Base-by-base conservation (phyloP, 2,113 vertebrate species). In the Colinus virginianus region DNA sequence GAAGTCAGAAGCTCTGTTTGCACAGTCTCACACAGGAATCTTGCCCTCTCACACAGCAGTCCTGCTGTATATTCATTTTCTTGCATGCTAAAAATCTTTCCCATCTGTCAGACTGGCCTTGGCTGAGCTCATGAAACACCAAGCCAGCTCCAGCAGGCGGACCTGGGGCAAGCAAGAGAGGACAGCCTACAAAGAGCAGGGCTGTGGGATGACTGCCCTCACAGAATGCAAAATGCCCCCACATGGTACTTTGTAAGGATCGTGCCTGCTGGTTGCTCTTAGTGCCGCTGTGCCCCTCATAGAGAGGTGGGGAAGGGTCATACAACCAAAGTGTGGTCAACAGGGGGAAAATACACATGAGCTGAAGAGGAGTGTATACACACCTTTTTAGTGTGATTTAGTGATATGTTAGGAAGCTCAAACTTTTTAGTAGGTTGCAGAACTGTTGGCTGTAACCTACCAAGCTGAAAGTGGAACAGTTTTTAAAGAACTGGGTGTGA, bases 261-360 rank as follows among this genome's bases (percentile, higher is more conserved):
- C 0, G 0, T 68, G 53, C 15, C 7, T 0, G 1, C 30, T 21
- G 34, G 9, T 58, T 62, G 7, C 53, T 56, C 17, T 40, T 32
- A 83, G 25, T 32, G 19, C 0, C 3, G 2, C 13, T 6, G 1
- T 32, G 63, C 9, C n/a, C 7, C 26, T 43, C 62, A 2, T 42
- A 21, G 26, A 42, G 49, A 28, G 9, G 19, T n/a, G 9, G 21
- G 10, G 3, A 66, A 8, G 1, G 74, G 18, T 61, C 34, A 59
- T 58, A 40, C 13, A 13, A n/a, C 43, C 16, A 13, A 7, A 0
- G 0, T 63, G 9, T 67, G 36, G 6, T 43, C 1, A 0, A 7
- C 30, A 59, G n/a, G 63, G 42, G 40, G 26, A 58, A 66, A 28
- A 70, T 12, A 21, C 7, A 28, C 0, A 0, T 9, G 0, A 53